phyloP scores from a whole-genome alignment of 2,888 invertebrate species.

The Drosophila subsilvestris region DNA sequence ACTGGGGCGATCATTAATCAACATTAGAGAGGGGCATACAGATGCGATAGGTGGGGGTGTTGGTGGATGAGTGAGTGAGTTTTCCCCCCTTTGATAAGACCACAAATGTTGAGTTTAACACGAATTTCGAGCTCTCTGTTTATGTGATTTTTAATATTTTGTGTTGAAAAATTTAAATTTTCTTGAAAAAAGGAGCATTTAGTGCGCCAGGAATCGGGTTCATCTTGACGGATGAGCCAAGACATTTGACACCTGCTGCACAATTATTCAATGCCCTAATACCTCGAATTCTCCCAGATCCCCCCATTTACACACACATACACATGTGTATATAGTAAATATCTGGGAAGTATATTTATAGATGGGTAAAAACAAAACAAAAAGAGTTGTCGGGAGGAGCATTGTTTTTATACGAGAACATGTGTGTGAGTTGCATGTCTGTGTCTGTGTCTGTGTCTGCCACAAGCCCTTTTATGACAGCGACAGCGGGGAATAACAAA shows the following conservation, averaged over 20 bases:
- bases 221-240: conserved; percentile 47
- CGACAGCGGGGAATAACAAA: conserved; percentile 68
- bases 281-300: conserved; percentile 50
- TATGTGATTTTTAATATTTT: conserved; percentile 52
- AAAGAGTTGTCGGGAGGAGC: conserved; percentile 54
- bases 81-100: conserved; percentile 60
- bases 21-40: conserved; percentile 39
- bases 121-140: conserved; percentile 40
- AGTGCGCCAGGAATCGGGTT: conserved; percentile 13
- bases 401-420: conserved; percentile 54
- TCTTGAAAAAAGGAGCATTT: conserved; percentile 16
- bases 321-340: conserved; percentile 20
- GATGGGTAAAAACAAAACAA: conserved; percentile 34
- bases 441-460: conserved; percentile 26
- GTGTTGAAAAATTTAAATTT: conserved; percentile 69
- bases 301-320: background rate
- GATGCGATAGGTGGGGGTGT: conserved; percentile 13
- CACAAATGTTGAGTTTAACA: conserved; percentile 71
- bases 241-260: conserved; percentile 78
- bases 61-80: conserved; percentile 19
- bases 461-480: conserved; percentile 68
- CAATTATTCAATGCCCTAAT: conserved; percentile 74
- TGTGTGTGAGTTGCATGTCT: conserved; percentile 45
- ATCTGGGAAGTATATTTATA: conserved; percentile 57
- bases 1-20: conserved; percentile 65